A percentile compares a stretch with the other conserved stretches of the same genome.
Evolutionary conservation across 1,140 invertebrate species (phyloP).

Genomic region (Drosophila ercepeae): DNA sequence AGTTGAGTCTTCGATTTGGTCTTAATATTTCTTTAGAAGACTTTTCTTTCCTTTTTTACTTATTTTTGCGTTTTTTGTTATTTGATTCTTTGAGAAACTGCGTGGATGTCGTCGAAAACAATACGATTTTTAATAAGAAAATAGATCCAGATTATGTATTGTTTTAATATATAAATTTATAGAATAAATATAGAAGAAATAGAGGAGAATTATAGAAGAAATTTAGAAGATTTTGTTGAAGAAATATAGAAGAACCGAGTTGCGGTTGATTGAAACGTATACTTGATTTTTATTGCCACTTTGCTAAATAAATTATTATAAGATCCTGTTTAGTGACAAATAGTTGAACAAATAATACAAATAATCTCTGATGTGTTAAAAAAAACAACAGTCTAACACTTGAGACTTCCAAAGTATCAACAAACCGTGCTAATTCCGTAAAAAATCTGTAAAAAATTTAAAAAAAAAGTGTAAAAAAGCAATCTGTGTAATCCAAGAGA

Average conservation of each 20-base stretch:
- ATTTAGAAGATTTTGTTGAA: too few relatives aligned
- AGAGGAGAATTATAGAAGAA: too few relatives aligned
- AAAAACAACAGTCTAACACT: constrained; percentile 20
- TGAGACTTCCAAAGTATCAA: background rate
- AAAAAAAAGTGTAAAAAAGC: too few relatives aligned
- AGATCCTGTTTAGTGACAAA: background rate
- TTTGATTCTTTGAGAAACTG: constrained; percentile 79
- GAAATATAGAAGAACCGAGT: too few relatives aligned
- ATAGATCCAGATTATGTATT: too few relatives aligned
- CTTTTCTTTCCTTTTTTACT: constrained; percentile 34
- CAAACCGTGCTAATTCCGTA: constrained; percentile 6
- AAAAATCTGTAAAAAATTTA: background rate
- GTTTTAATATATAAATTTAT: too few relatives aligned
- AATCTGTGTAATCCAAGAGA: too few relatives aligned
- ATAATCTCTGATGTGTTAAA: constrained; percentile 28
- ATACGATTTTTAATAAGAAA: too few relatives aligned
- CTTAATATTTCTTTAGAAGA: constrained; percentile 8
- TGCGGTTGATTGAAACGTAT: too few relatives aligned
- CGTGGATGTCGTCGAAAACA: constrained; percentile 48
- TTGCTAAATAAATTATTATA: too few relatives aligned
- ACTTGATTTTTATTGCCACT: too few relatives aligned
- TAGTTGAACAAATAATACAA: constrained; percentile 18
- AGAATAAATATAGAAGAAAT: too few relatives aligned
- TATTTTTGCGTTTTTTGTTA: constrained; percentile 32
- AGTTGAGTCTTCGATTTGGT: constrained; percentile 11